Evolutionary conservation across 2,888 invertebrate species (phyloP).

Genomic region (Tetropium fuscum): DNA sequence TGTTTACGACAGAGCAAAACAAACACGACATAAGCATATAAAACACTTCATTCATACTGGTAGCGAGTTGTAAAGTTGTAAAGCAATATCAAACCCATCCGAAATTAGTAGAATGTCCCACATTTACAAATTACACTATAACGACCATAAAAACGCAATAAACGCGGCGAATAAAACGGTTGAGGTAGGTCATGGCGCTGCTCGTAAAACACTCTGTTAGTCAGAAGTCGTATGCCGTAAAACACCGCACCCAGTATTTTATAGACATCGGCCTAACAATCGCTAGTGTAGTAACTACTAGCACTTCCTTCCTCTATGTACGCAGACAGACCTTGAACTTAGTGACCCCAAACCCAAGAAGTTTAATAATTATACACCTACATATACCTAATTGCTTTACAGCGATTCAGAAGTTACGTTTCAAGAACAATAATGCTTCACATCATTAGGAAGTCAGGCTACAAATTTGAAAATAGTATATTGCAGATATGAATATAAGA

Average conservation of each 20-base stretch:
- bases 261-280: slow-evolving; percentile 60
- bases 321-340: slow-evolving; percentile 51
- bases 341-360: slow-evolving; percentile 13
- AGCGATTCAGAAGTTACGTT: too few species aligned
- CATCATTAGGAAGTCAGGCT: too few species aligned
- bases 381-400: too few species aligned
- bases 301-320: slow-evolving; percentile 52
- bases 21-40: slow-evolving; percentile 50
- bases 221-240: slow-evolving; percentile 62
- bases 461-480: too few species aligned
- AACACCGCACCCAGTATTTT: slow-evolving; percentile 60
- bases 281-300: slow-evolving; percentile 54
- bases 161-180: slow-evolving; percentile 65
- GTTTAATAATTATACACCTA: too few species aligned
- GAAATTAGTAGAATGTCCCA: slow-evolving; percentile 64
- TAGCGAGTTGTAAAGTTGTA: slow-evolving; percentile 58
- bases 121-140: slow-evolving; percentile 64
- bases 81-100: slow-evolving; percentile 61
- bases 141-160: slow-evolving; percentile 65
- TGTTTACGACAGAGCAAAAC: slow-evolving; percentile 43
- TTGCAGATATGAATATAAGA: too few species aligned
- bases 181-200: slow-evolving; percentile 62
- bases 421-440: too few species aligned
- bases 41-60: slow-evolving; percentile 56
- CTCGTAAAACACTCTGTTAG: slow-evolving; percentile 63